A percentile compares a stretch with the other conserved stretches of the same genome.
phyloP scores from a whole-genome alignment of 2,113 vertebrate genomes.

The Planiliza haematocheilus region DNA sequence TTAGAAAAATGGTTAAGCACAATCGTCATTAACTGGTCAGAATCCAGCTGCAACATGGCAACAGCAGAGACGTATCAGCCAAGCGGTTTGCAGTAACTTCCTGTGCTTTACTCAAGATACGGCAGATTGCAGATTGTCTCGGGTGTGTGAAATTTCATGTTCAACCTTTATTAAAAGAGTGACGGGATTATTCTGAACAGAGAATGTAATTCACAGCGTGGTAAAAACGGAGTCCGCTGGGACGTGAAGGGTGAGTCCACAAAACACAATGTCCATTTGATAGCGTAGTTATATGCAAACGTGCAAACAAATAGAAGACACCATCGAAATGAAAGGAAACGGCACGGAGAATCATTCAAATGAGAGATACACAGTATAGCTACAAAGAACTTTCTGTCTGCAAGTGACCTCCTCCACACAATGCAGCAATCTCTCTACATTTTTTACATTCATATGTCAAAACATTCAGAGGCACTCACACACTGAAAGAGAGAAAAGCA shows the following conservation, averaged over 20 bases:
- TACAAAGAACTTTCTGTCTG: not conserved
- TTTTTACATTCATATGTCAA: slow-evolving; percentile 37
- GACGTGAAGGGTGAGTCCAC: not conserved
- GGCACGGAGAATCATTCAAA: not conserved
- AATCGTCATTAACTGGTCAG: too few species aligned
- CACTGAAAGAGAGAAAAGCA: slow-evolving; percentile 28
- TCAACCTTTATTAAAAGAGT: too few species aligned
- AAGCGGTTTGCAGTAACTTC: too few species aligned
- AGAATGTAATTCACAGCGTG: not conserved
- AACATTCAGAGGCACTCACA: slow-evolving; percentile 13
- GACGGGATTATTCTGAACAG: too few species aligned
- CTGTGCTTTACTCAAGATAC: too few species aligned
- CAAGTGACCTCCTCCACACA: slow-evolving; percentile 22
- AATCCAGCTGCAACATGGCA: too few species aligned
- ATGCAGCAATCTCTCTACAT: not conserved
- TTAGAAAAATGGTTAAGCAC: too few species aligned
- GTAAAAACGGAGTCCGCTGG: not conserved
- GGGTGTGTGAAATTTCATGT: too few species aligned
- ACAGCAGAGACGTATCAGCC: too few species aligned
- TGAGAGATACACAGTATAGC: not conserved
- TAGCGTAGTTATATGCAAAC: not conserved
- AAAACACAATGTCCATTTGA: slow-evolving; percentile 4
- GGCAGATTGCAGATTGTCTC: too few species aligned
- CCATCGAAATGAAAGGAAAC: not conserved
- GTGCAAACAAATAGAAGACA: not conserved